A percentile compares a stretch with the other conserved stretches of the same genome.
Conservation (phyloP, 2,888 invertebrate species). For the Protophormia terraenovae region DNA sequence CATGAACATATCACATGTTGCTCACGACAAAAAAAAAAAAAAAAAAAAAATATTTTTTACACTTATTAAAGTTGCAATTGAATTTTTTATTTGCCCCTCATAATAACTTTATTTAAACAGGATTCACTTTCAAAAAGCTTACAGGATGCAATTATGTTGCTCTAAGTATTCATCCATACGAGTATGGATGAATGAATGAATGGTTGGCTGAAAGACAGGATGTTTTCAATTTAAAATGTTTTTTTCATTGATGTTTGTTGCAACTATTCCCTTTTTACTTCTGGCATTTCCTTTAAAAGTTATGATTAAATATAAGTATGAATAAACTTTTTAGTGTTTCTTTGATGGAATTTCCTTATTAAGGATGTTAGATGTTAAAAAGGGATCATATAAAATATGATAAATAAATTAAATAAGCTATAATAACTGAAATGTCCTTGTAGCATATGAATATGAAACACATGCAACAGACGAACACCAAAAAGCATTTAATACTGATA, state of each 20-base stretch:
- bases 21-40: background rate
- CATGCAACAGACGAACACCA: too few relatives aligned
- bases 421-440: background rate
- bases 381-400: background rate
- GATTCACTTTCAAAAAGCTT: background rate
- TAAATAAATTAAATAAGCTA: background rate
- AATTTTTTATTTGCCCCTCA: constrained; percentile 31
- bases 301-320: constrained; percentile 29
- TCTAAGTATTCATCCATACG: background rate
- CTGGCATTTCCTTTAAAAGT: constrained; percentile 7
- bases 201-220: background rate
- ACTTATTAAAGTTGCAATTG: constrained; percentile 41
- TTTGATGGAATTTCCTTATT: background rate
- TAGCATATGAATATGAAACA: background rate
- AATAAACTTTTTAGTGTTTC: constrained; percentile 10
- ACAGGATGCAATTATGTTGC: background rate
- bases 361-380: background rate
- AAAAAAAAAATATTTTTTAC: constrained; percentile 26
- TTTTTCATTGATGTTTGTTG: constrained; percentile 4
- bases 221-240: constrained; percentile 17
- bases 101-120: constrained; percentile 14
- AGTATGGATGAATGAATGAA: background rate
- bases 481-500: too few relatives aligned
- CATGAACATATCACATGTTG: background rate
- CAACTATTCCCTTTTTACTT: background rate